Evolutionary conservation across 2,797 vertebrate genomes (phyloP).

Genomic region (Brachymystax lenok): DNA sequence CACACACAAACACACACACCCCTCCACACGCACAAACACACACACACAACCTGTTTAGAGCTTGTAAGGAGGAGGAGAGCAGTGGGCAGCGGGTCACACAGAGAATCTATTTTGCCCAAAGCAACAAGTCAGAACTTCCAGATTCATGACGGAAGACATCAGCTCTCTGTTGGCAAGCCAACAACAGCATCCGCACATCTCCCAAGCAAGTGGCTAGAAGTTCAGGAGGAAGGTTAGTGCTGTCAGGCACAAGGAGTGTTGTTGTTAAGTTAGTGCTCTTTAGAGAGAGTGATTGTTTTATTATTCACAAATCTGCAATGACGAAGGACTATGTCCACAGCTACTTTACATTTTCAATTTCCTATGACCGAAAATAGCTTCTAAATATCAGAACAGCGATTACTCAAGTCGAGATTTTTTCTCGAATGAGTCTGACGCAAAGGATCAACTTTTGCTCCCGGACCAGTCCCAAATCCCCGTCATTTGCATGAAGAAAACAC

Average conservation of each 20-base stretch:
- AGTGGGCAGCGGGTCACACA: neutral
- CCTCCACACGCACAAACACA: neutral
- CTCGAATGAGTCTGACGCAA: too few species aligned
- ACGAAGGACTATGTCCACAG: neutral
- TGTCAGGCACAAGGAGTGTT: neutral
- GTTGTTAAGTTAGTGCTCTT: neutral
- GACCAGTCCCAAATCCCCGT: too few species aligned
- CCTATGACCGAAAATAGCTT: too few species aligned
- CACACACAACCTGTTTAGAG: neutral
- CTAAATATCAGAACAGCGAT: too few species aligned
- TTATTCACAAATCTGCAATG: neutral
- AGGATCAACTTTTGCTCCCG: too few species aligned
- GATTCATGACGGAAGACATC: constrained; percentile 40
- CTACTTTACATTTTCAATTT: neutral
- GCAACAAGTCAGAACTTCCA: constrained; percentile 21
- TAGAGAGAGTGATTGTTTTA: neutral
- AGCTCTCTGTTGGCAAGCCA: constrained; percentile 50
- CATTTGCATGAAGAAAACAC: too few species aligned
- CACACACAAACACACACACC: neutral
- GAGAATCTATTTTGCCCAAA: constrained; percentile 16
- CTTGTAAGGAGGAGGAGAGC: neutral
- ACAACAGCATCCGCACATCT: constrained; percentile 60
- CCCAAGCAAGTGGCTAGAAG: constrained; percentile 42
- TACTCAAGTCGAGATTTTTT: too few species aligned
- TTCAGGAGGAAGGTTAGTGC: constrained; percentile 39